These are phyloP conservation scores for Catharus minimus DNA, from an alignment of 2,113 vertebrate species.

Conservation along the genomic window DNA sequence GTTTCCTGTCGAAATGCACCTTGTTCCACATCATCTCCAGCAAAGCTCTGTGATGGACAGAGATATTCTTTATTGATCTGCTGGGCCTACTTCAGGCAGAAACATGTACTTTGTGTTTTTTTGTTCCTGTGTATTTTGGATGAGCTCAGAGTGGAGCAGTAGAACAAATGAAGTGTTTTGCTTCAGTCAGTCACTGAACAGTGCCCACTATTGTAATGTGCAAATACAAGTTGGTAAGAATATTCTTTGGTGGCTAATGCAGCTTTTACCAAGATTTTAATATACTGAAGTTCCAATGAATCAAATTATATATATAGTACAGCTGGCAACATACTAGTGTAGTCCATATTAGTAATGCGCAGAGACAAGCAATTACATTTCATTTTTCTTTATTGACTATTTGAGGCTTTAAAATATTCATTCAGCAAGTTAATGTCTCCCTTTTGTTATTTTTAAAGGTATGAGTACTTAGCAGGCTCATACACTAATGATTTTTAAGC, in stretches of 20 bases:
- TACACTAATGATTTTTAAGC: constrained; percentile 50
- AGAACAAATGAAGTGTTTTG: constrained; percentile 14
- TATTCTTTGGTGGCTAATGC: background rate
- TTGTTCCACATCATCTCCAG: constrained; percentile 14
- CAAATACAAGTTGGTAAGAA: background rate
- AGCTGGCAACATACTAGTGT: background rate
- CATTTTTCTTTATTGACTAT: constrained; percentile 35
- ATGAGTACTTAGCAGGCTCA: constrained; percentile 31
- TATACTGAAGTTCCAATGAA: background rate
- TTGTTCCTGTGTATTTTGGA: constrained; percentile 10
- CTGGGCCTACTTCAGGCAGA: background rate
- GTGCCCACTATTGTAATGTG: background rate
- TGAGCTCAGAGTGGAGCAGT: background rate
- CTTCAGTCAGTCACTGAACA: background rate
- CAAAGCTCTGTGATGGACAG: background rate
- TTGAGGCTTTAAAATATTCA: constrained; percentile 35
- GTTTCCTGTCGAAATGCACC: background rate
- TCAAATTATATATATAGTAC: background rate
- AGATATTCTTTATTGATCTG: background rate
- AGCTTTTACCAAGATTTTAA: constrained; percentile 21
- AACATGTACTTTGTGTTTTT: background rate
- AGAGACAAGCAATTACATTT: background rate
- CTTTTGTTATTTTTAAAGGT: constrained; percentile 52
- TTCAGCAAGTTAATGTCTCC: constrained; percentile 16
- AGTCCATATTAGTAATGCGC: background rate